phyloP scores from a whole-genome alignment of 2,797 vertebrate genomes.

The Poecilia wingei region DNA sequence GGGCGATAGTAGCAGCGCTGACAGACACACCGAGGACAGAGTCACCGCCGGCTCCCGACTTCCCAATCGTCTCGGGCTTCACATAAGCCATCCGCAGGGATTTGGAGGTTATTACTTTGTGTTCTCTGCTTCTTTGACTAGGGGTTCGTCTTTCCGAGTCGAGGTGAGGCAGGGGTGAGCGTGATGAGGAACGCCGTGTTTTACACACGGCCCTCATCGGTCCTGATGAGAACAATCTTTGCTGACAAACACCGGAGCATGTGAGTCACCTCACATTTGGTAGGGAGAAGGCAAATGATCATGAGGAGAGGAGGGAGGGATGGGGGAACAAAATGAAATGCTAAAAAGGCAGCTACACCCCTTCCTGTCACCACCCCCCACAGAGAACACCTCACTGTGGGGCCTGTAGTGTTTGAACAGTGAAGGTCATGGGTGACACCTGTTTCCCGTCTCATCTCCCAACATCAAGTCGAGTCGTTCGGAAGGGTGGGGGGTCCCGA shows the following conservation, averaged over 20 bases:
- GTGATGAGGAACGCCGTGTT: slow-evolving; percentile 33
- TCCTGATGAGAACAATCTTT: slow-evolving; percentile 44
- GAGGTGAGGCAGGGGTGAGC: slow-evolving; percentile 59
- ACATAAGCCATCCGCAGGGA: slow-evolving; percentile 75
- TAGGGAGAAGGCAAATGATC: slow-evolving; percentile 20
- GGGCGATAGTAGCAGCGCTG: slow-evolving; percentile 67
- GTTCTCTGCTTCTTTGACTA: slow-evolving; percentile 64
- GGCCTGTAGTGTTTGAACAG: slow-evolving; percentile 61
- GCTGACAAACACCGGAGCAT: slow-evolving; percentile 52
- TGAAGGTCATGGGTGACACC: slow-evolving; percentile 82
- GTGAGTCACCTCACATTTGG: slow-evolving; percentile 45
- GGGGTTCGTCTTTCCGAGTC: slow-evolving; percentile 62
- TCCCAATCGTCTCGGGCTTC: slow-evolving; percentile 79
- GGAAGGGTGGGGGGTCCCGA: slow-evolving; percentile 46
- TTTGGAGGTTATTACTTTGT: slow-evolving; percentile 79
- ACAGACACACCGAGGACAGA: slow-evolving; percentile 69
- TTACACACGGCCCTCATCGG: slow-evolving; percentile 40
- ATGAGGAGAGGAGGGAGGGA: neutral
- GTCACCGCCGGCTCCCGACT: slow-evolving; percentile 59
- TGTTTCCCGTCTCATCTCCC: slow-evolving; percentile 80
- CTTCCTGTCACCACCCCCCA: neutral
- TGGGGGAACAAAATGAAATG: neutral
- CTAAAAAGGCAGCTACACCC: slow-evolving; percentile 20
- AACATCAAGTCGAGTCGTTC: slow-evolving; percentile 68
- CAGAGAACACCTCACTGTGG: slow-evolving; percentile 50